A percentile compares a stretch with the other conserved stretches of the same genome.
phyloP scores from a whole-genome alignment of 2,113 vertebrate species.

The Nycticryphes semicollaris region DNA sequence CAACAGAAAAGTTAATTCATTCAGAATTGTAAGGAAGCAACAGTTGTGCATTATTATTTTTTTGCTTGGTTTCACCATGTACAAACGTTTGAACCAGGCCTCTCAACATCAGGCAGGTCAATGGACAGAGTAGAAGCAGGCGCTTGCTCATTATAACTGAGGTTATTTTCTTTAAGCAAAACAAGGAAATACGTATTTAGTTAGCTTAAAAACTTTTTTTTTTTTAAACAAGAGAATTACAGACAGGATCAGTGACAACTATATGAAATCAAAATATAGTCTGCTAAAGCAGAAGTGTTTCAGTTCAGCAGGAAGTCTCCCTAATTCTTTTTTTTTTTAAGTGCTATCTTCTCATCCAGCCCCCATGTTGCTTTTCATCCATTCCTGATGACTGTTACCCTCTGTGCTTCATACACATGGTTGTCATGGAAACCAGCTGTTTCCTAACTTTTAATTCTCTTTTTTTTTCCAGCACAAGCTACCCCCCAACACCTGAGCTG shows the following conservation, averaged over 20 bases:
- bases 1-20: slow-evolving; percentile 56
- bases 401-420: background rate
- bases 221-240: background rate
- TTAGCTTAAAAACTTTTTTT: slow-evolving; percentile 1
- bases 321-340: background rate
- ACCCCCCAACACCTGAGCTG: background rate
- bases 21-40: slow-evolving; percentile 60
- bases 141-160: background rate
- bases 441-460: slow-evolving; percentile 4
- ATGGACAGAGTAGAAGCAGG: slow-evolving; percentile 41
- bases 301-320: background rate
- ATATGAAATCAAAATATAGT: background rate
- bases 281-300: slow-evolving; percentile 9
- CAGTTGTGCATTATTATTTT: slow-evolving; percentile 32
- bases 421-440: slow-evolving; percentile 2
- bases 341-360: background rate
- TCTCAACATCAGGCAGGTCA: background rate
- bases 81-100: slow-evolving; percentile 27
- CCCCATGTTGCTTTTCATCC: background rate
- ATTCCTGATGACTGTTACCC: background rate
- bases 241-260: slow-evolving; percentile 2
- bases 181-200: slow-evolving; percentile 5
- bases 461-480: background rate
- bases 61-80: slow-evolving; percentile 33
- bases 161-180: slow-evolving; percentile 28